These are phyloP conservation scores for Sinonovacula constricta DNA, from an alignment of 1,140 invertebrate species.

Conservation along the genomic window DNA sequence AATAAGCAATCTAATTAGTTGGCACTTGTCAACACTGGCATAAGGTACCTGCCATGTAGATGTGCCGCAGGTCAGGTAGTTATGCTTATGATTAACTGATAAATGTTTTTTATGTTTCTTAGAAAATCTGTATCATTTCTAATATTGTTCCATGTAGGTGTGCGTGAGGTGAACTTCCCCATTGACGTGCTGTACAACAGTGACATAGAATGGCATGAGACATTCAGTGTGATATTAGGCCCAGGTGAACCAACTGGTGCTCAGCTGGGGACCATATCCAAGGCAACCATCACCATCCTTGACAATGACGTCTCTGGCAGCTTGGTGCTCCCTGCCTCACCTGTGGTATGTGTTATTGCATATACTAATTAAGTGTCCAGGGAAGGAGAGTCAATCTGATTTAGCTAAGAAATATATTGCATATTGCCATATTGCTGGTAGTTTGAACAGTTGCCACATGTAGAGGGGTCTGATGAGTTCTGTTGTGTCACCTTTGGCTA, in stretches of 20 bases:
- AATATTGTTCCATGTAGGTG: constrained; percentile 65
- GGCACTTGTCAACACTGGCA: too few species aligned
- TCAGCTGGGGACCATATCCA: constrained; percentile 72
- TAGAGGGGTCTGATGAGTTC: too few species aligned
- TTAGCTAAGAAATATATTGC: too few species aligned
- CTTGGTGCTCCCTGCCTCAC: constrained; percentile 78
- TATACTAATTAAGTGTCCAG: too few species aligned
- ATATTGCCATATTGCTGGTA: too few species aligned
- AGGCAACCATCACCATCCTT: constrained; percentile 77
- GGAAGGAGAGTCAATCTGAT: too few species aligned
- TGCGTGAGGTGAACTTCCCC: constrained; percentile 70
- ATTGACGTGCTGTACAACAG: constrained; percentile 78
- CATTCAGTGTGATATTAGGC: constrained; percentile 76
- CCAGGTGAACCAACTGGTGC: constrained; percentile 76
- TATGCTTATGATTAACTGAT: too few species aligned
- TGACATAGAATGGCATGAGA: constrained; percentile 77
- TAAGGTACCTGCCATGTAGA: too few species aligned
- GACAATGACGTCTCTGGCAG: constrained; percentile 76
- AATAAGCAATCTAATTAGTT: too few species aligned
- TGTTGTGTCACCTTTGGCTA: too few species aligned
- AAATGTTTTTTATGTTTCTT: neutral
- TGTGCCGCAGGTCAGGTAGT: too few species aligned
- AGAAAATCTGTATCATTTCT: neutral
- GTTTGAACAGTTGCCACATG: too few species aligned
- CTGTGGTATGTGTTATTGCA: constrained; percentile 73